Evolutionary conservation across 1,140 invertebrate species (phyloP).

Genomic region (Hypsibius dujardini): DNA sequence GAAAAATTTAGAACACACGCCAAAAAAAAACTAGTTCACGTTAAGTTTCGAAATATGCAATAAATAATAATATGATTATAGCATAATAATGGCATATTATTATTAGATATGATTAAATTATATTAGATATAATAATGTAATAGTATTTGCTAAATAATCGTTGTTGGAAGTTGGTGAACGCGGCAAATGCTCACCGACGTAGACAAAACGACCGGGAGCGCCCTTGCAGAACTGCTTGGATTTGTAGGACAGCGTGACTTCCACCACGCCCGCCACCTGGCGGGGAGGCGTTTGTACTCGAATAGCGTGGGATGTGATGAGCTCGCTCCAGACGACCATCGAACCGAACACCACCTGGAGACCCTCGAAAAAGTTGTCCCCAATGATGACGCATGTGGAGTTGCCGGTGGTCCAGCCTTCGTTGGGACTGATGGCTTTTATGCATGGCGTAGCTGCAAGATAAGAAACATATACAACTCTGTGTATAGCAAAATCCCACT

Average conservation of each 20-base stretch:
- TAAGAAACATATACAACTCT: constrained; percentile 21
- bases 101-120: too few relatives aligned
- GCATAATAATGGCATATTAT: too few relatives aligned
- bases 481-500: too few relatives aligned
- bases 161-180: background rate
- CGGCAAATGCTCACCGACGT: constrained; percentile 70
- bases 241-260: constrained; percentile 95
- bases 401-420: constrained; percentile 84
- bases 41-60: too few relatives aligned
- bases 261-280: constrained; percentile 92
- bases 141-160: background rate
- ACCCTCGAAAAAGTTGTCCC: constrained; percentile 98
- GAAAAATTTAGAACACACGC: too few relatives aligned
- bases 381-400: constrained; percentile 90
- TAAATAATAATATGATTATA: too few relatives aligned
- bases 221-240: constrained; percentile 98
- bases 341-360: constrained; percentile 96
- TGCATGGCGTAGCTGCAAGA: constrained; percentile 73
- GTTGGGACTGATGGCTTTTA: constrained; percentile 94
- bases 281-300: constrained; percentile 90
- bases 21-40: too few relatives aligned
- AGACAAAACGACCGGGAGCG: constrained; percentile 92
- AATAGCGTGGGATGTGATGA: constrained; percentile 95
- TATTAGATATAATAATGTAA: too few relatives aligned
- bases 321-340: constrained; percentile 98